Conservation (phyloP, 1,140 invertebrate species). For the Capitella teleta region DNA sequence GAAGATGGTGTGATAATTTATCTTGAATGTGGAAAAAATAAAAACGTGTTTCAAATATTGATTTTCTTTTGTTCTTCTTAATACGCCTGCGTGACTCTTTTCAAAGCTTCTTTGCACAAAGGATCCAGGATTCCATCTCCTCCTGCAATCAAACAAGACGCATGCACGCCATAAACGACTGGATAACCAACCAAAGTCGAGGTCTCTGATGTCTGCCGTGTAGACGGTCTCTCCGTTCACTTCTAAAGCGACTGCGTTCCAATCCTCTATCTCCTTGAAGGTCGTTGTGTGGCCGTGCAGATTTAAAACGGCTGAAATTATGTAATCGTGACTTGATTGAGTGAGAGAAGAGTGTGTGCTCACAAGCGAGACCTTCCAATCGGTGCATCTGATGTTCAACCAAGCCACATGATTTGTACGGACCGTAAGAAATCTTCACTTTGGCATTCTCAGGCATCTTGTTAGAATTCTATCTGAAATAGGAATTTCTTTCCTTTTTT, state of each 20-base stretch:
- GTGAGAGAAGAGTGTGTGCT: not conserved
- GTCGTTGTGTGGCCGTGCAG: not conserved
- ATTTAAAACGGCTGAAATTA: not conserved
- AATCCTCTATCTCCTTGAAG: not conserved
- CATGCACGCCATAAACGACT: not conserved
- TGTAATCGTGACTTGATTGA: not conserved
- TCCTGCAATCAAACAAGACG: not conserved
- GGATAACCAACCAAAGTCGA: conserved; percentile 6
- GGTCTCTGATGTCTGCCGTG: not conserved
- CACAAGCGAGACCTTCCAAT: not conserved
- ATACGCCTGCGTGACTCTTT: not conserved
- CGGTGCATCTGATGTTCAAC: not conserved
- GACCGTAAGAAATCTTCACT: not conserved
- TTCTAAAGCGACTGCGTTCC: not conserved
- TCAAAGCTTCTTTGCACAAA: not conserved
- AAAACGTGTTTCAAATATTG: not conserved
- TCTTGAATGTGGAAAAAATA: not conserved
- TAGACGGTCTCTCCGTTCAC: conserved; percentile 4
- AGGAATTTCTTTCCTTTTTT: too few species aligned
- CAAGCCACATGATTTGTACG: not conserved
- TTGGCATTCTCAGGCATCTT: not conserved
- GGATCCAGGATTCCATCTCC: conserved; percentile 1
- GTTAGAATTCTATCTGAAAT: not conserved
- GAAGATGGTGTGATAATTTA: not conserved
- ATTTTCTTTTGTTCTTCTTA: not conserved